Evolutionary conservation across 2,797 vertebrate genomes (phyloP).

Genomic region (Vultur gryphus): DNA sequence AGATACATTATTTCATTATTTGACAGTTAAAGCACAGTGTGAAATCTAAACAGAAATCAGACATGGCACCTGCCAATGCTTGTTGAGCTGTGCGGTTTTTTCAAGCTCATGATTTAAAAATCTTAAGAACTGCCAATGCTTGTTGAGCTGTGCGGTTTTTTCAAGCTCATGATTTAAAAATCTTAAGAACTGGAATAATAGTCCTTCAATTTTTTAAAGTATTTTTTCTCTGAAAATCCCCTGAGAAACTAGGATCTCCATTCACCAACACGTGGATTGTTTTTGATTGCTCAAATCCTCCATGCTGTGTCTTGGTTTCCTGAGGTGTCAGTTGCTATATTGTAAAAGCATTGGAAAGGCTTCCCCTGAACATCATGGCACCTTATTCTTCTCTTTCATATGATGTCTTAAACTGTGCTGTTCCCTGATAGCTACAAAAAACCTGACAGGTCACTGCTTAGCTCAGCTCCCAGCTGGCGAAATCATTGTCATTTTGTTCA

Average conservation of each 20-base stretch:
- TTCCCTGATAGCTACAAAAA: neutral
- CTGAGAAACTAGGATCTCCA: neutral
- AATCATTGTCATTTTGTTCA: neutral
- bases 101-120: neutral
- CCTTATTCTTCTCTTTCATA: neutral
- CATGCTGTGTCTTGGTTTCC: neutral
- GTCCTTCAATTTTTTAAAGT: neutral
- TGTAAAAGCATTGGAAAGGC: neutral
- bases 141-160: neutral
- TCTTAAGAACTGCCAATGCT: neutral
- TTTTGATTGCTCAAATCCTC: neutral
- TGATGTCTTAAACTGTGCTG: neutral
- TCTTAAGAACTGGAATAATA: neutral
- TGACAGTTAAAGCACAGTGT: slow-evolving; percentile 26
- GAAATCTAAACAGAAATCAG: slow-evolving; percentile 49
- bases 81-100: neutral
- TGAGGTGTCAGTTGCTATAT: neutral
- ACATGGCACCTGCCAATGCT: neutral
- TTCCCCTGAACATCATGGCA: neutral
- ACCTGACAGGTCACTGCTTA: neutral
- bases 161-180: neutral
- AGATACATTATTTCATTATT: slow-evolving; percentile 28
- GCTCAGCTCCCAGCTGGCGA: neutral
- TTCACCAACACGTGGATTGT: neutral
- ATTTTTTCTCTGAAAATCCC: neutral